A percentile compares a stretch with the other conserved stretches of the same genome.
phyloP scores from a whole-genome alignment of 2,797 vertebrate genomes.

The Pygocentrus nattereri region DNA sequence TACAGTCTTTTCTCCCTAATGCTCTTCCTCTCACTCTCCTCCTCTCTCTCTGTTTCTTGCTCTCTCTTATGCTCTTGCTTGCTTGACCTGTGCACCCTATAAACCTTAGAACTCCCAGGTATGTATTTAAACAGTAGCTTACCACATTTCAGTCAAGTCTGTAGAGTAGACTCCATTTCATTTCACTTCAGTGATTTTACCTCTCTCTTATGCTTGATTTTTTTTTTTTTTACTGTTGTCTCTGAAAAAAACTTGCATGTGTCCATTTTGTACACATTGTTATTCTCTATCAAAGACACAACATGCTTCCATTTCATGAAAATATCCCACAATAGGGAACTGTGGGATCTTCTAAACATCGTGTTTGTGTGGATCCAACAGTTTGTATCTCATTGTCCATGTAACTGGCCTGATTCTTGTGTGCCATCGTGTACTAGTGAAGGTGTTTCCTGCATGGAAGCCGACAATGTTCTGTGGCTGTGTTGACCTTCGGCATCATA shows the following conservation, averaged over 20 bases:
- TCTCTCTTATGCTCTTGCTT: conserved; percentile 54
- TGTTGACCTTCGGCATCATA: conserved; percentile 33
- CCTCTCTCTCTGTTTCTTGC: conserved; percentile 28
- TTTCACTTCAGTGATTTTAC: conserved; percentile 1
- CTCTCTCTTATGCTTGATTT: not conserved
- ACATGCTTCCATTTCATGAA: conserved; percentile 2
- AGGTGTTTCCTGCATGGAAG: conserved; percentile 38
- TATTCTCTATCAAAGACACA: conserved; percentile 30
- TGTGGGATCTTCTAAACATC: conserved; percentile 7
- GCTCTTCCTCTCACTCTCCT: conserved; percentile 35
- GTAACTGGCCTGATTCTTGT: not conserved
- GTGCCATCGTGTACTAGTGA: conserved; percentile 1
- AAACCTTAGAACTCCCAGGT: conserved; percentile 62
- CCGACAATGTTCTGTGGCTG: conserved; percentile 3
- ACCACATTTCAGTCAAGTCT: not conserved
- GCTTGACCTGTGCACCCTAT: conserved; percentile 52
- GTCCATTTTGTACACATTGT: not conserved
- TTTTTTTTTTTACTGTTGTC: not conserved
- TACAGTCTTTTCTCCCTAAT: conserved; percentile 38
- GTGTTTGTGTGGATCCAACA: conserved; percentile 2
- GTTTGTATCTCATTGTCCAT: not conserved
- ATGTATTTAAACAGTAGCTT: conserved; percentile 49
- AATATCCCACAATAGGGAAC: not conserved
- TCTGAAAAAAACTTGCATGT: conserved; percentile 10
- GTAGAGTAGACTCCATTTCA: conserved; percentile 9